Evolutionary conservation across 2,113 vertebrate species (phyloP).

Genomic region (Indicator maculatus): DNA sequence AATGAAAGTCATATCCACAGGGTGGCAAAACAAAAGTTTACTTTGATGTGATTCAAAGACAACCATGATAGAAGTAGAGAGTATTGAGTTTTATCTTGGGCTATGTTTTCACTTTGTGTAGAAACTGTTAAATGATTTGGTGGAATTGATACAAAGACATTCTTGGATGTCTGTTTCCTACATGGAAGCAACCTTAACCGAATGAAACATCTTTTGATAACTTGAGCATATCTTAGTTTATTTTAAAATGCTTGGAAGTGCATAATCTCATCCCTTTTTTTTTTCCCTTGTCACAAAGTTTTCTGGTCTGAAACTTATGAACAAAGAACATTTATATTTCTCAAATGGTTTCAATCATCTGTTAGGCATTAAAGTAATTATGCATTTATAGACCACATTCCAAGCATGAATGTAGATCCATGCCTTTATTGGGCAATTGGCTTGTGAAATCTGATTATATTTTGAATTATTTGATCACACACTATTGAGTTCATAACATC

Average conservation of each 20-base stretch:
- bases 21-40: not conserved
- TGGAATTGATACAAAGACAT: not conserved
- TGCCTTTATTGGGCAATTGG: slow-evolving; percentile 9
- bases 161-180: not conserved
- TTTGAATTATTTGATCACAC: slow-evolving; percentile 45
- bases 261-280: not conserved
- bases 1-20: not conserved
- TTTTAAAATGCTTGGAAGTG: not conserved
- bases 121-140: not conserved
- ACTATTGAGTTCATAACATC: slow-evolving; percentile 4
- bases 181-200: not conserved
- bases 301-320: not conserved
- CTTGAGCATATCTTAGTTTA: not conserved
- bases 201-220: not conserved
- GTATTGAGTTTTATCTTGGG: not conserved
- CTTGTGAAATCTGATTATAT: slow-evolving; percentile 37
- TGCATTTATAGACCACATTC: slow-evolving; percentile 25
- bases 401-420: slow-evolving; percentile 18
- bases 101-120: not conserved
- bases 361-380: not conserved
- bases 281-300: not conserved
- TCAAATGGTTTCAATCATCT: not conserved
- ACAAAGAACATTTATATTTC: not conserved
- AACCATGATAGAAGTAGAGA: not conserved
- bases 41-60: not conserved